A percentile compares a stretch with the other conserved stretches of the same genome.
phyloP scores from a whole-genome alignment of 2,888 invertebrate species.

The Eledona agricola region DNA sequence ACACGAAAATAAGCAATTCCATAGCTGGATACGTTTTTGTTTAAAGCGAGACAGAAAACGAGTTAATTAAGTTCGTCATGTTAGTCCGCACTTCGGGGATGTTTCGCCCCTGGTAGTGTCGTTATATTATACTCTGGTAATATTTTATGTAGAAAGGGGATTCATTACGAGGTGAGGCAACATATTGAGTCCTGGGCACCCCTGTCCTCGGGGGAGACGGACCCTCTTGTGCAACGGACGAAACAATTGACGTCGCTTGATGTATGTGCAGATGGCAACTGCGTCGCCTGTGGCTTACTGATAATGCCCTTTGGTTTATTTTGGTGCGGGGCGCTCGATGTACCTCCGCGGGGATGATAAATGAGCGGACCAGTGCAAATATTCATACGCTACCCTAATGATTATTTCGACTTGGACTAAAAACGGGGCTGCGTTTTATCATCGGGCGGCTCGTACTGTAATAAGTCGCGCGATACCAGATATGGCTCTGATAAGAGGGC shows the following conservation, averaged over 20 bases:
- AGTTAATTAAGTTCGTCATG: constrained; percentile 57
- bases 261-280: constrained; percentile 44
- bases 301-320: constrained; percentile 47
- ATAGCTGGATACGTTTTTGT: constrained; percentile 53
- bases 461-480: constrained; percentile 18
- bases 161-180: constrained; percentile 46
- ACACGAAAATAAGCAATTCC: constrained; percentile 52
- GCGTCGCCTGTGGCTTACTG: constrained; percentile 45
- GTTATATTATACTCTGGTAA: constrained; percentile 54
- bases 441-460: constrained; percentile 11
- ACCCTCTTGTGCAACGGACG: constrained; percentile 33
- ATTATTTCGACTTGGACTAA: constrained; percentile 22
- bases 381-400: constrained; percentile 27
- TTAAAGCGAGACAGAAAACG: constrained; percentile 53
- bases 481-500: constrained; percentile 13
- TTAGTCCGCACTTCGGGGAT: constrained; percentile 49
- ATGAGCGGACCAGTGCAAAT: constrained; percentile 23
- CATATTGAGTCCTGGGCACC: constrained; percentile 49
- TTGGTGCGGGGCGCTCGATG: constrained; percentile 38
- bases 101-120: constrained; percentile 51
- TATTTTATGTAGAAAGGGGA: constrained; percentile 52
- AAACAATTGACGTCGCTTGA: constrained; percentile 49
- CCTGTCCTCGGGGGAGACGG: constrained; percentile 38
- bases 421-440: constrained; percentile 16
- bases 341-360: constrained; percentile 32